Evolutionary conservation across 2,888 invertebrate genomes (phyloP), one percentile per base, ranked within the genome.

Genomic region (Caenorhabditis doughertyi): DNA sequence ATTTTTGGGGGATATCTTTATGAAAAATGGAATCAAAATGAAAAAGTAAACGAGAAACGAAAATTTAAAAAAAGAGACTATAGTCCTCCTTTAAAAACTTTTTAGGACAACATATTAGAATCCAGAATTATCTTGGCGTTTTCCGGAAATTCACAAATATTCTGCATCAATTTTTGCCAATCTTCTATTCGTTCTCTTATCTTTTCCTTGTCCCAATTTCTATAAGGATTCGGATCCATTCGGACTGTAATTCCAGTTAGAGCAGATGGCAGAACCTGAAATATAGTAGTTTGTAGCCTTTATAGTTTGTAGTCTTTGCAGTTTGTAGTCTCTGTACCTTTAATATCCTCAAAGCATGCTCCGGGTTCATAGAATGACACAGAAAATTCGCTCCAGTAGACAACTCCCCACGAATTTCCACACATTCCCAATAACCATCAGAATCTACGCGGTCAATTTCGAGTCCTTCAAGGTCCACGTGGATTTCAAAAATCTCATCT

Each of bases 351-450:
- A 39, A 3, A 0, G 80, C 80, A 49, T 81, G 80, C 3, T 62
- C 29, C 3, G 32, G 35, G 47, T 42, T 64, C 27, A 47, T 60
- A 1, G 80, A 81, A 55, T 81, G 80, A 55, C 80, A 81, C 39
- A 81, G 29, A 62, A 73, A 81, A 4, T 44, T 39, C 3, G 42
- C 18, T n/a, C 70, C 62, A 18, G 23, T 70, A 0, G 80, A 68
- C 13, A 55, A 16, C 0, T 23, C 51, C 8, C 80, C 80, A 8
- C 29, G 32, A 21, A 81, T 70, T 32, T 81, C 80, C 7, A 60
- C 80, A 47, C 80, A 81, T 32, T 81, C 58, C 80, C 80, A 81
- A 53, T 81, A 81, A 0, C 80, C 80, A 16, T 81, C 80, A 8
- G 80, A 81, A 32, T 65, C 65, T 16, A 51, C 49, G 35, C 35